phyloP scores from a whole-genome alignment of 1,140 invertebrate genomes.

The Microplitis mediator region DNA sequence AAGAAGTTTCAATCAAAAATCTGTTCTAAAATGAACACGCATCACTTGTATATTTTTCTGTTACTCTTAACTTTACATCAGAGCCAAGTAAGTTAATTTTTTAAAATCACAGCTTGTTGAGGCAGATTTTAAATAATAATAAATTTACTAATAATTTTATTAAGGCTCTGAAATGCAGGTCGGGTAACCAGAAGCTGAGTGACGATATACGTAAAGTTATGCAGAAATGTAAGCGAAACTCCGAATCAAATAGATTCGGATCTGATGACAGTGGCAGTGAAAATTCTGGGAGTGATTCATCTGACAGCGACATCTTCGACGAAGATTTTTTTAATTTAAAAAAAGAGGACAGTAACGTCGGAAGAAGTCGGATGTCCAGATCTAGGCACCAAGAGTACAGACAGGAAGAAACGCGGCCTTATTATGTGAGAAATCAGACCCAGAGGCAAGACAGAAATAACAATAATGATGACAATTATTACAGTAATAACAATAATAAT shows the following conservation, averaged over 20 bases:
- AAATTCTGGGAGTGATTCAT: constrained; percentile 33
- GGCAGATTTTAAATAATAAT: background rate
- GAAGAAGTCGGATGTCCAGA: constrained; percentile 1
- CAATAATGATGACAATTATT: constrained; percentile 18
- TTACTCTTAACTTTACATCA: background rate
- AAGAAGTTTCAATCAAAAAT: too few relatives aligned
- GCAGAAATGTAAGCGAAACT: constrained; percentile 46
- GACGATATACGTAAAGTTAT: constrained; percentile 49
- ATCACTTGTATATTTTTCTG: background rate
- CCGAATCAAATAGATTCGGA: constrained; percentile 32
- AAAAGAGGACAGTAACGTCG: constrained; percentile 23
- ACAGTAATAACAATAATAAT: background rate
- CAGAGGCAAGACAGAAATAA: constrained; percentile 22
- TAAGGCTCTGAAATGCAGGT: constrained; percentile 52
- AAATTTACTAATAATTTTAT: constrained; percentile 18
- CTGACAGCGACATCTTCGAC: constrained; percentile 45
- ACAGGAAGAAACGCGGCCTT: background rate
- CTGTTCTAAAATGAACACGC: background rate
- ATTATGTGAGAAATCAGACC: background rate
- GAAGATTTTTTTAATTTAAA: constrained; percentile 39
- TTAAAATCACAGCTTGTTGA: background rate
- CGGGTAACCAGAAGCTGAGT: constrained; percentile 45
- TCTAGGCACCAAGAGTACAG: background rate
- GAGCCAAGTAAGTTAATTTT: background rate
- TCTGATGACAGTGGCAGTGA: constrained; percentile 35